Evolutionary conservation across 2,113 vertebrate genomes (phyloP), one percentile per base, ranked within the genome.

Genomic region (Cheirogaleus medius): DNA sequence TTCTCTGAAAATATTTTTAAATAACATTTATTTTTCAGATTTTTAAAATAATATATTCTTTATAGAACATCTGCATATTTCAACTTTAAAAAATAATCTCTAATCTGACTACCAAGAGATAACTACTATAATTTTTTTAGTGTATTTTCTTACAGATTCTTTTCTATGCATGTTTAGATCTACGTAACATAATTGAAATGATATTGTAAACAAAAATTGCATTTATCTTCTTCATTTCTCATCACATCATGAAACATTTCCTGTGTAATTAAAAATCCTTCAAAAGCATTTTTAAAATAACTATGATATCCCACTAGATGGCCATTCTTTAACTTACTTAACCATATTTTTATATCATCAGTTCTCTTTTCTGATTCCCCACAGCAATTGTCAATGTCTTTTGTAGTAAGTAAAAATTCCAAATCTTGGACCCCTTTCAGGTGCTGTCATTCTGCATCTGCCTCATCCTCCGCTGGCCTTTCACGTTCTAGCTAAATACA

Each of bases 321-420:
- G 66, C 37, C 47, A 39, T 56, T 81, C 64, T 66, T 90, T 9
- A 68, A 58, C 6, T 9, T 76, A 64, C 76, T 82, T 34, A 21
- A 54, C 52, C 27, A 3, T 37, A 39, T 73, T 91, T 86, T 84
- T 32, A 47, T 17, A 9, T 74, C 23, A 90, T 74, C 54, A 27
- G 44, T 78, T 87, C 84, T 60, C 83, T 80, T 88, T 81, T 69
- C 63, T 71, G 83, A 25, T 77, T 87, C 39, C 56, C 73, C 23
- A 54, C 18, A 4, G 44, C 58, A 74, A 64, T 64, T 63, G 39
- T 86, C 93, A 76, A 39, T 83, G 60, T 80, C 60, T 90, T 77
- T 60, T n/a, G 80, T 34, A 58, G 71, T 95, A 95, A 90, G 39
- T 76, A 82, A 39, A 93, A 93, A 52, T 80, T 76, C 44, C 25